Conservation (phyloP, 1,140 invertebrate species). For the Trachymyrmex septentrionalis region DNA sequence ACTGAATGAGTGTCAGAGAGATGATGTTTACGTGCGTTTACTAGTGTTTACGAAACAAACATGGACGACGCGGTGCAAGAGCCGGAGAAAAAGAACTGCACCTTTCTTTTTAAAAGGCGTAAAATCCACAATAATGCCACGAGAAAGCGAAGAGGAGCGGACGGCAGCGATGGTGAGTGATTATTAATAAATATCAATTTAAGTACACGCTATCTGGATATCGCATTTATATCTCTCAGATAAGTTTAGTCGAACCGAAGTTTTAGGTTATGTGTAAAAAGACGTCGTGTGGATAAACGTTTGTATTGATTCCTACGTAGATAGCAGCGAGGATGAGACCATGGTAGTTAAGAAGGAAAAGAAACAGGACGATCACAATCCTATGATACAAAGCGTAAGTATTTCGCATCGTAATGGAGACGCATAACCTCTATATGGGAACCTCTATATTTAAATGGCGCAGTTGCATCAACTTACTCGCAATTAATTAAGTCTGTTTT, state of each 20-base stretch:
- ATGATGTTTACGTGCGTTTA: not conserved
- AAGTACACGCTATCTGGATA: slow-evolving; percentile 46
- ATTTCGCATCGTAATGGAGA: not conserved
- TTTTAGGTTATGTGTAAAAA: slow-evolving; percentile 67
- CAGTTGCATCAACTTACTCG: not conserved
- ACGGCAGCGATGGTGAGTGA: slow-evolving; percentile 72
- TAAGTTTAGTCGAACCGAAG: slow-evolving; percentile 55
- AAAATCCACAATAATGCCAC: slow-evolving; percentile 80
- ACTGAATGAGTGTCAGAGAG: not conserved
- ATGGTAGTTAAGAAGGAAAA: slow-evolving; percentile 87
- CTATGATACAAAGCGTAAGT: slow-evolving; percentile 88
- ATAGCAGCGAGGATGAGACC: slow-evolving; percentile 85
- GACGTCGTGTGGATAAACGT: slow-evolving; percentile 27
- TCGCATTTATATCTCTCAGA: slow-evolving; percentile 70
- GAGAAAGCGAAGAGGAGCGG: slow-evolving; percentile 82
- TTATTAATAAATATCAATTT: slow-evolving; percentile 9
- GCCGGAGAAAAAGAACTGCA: slow-evolving; percentile 77
- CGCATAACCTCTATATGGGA: not conserved
- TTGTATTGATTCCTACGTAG: slow-evolving; percentile 72
- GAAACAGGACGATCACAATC: slow-evolving; percentile 87
- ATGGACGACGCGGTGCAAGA: slow-evolving; percentile 75
- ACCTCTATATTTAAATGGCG: not conserved
- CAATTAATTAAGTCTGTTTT: not conserved
- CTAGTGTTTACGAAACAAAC: slow-evolving; percentile 78
- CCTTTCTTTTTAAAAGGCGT: slow-evolving; percentile 86